phyloP scores from a whole-genome alignment of 2,797 vertebrate genomes.

The Danio kyathit region DNA sequence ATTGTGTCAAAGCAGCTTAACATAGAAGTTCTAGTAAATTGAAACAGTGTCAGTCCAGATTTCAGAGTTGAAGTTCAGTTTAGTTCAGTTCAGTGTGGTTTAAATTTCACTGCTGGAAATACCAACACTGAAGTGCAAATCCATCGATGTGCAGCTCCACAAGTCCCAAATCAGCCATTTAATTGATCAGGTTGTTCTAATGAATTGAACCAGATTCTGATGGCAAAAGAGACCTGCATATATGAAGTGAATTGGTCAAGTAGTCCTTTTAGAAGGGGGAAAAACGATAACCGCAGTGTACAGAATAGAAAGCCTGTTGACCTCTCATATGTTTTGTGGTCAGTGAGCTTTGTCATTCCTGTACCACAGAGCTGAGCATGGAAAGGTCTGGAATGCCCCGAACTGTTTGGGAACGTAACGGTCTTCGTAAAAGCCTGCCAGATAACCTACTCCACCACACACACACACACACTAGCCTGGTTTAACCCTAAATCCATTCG shows the following conservation, averaged over 20 bases:
- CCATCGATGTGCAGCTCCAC: no score
- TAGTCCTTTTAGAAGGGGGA: not conserved
- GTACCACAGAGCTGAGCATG: constrained; percentile 25
- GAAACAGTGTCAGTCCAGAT: no score
- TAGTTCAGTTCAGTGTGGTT: no score
- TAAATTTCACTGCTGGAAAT: no score
- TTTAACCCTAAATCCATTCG: not conserved
- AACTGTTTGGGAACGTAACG: constrained; percentile 23
- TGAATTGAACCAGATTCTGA: not conserved
- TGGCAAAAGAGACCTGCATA: not conserved
- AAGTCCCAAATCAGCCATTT: no score
- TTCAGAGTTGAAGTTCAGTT: no score
- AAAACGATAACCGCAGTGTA: constrained; percentile 15
- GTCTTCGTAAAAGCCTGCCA: constrained; percentile 4
- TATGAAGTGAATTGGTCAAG: not conserved
- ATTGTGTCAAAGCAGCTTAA: no score
- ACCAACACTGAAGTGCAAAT: no score
- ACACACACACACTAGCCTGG: constrained; percentile 49
- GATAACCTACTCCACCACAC: constrained; percentile 7
- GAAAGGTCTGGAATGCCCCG: constrained; percentile 52
- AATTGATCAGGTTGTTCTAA: not conserved
- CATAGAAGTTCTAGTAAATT: no score
- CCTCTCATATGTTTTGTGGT: constrained; percentile 1
- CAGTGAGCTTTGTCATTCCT: constrained; percentile 41
- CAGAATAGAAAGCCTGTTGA: constrained; percentile 2